These are phyloP conservation scores for Varroa destructor DNA, from an alignment of 1,140 invertebrate species.

Conservation along the genomic window DNA sequence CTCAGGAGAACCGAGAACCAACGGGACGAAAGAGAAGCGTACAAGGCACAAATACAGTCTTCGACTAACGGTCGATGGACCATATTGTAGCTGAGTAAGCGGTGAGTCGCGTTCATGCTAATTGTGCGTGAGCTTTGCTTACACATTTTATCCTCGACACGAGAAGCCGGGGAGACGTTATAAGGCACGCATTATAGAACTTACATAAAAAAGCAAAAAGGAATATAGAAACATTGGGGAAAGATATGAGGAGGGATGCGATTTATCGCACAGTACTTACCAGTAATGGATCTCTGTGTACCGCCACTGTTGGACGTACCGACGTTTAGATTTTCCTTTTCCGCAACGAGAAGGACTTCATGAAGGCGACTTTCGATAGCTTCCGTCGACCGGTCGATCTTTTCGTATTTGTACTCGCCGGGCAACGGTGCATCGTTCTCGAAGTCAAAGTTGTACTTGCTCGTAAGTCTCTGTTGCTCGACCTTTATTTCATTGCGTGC, in stretches of 20 bases:
- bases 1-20: not conserved
- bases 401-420: slow-evolving; percentile 16
- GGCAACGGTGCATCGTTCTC: slow-evolving; percentile 9
- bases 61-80: slow-evolving; percentile 25
- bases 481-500: slow-evolving; percentile 22
- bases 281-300: not conserved
- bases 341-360: not conserved
- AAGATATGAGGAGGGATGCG: not conserved
- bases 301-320: no score
- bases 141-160: not conserved
- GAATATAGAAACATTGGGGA: not conserved
- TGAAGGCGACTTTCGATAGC: not conserved
- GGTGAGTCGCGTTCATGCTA: not conserved
- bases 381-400: slow-evolving; percentile 3
- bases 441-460: slow-evolving; percentile 28
- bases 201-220: not conserved
- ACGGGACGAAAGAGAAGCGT: not conserved
- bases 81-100: not conserved
- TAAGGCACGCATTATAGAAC: not conserved
- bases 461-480: slow-evolving; percentile 11
- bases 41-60: slow-evolving; percentile 9
- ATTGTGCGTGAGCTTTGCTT: not conserved
- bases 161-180: not conserved
- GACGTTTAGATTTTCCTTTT: not conserved
- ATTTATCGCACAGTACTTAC: not conserved